These are phyloP conservation scores for Yponomeuta evonymella DNA, from an alignment of 2,888 invertebrate genomes.

Conservation along the genomic window DNA sequence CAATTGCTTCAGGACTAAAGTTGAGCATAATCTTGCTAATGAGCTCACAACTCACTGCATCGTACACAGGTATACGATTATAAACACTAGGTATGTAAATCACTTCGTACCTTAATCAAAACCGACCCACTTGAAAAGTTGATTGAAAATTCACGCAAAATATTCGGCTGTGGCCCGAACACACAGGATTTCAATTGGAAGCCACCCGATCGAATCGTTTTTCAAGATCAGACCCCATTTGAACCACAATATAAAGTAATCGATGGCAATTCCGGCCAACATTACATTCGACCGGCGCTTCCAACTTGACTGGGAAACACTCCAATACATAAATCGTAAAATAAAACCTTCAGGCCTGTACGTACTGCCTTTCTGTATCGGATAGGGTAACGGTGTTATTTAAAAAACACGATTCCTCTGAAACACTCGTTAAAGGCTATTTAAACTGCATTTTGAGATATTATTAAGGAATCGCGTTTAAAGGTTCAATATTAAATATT, in stretches of 20 bases:
- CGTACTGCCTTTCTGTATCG: too few relatives aligned
- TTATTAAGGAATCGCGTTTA: too few relatives aligned
- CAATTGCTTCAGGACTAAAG: neutral
- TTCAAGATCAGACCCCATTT: slow-evolving; percentile 52
- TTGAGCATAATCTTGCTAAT: neutral
- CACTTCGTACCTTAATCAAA: neutral
- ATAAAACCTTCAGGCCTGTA: neutral
- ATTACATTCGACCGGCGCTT: slow-evolving; percentile 34
- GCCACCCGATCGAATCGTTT: slow-evolving; percentile 45
- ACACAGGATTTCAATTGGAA: slow-evolving; percentile 32
- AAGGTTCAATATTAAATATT: too few relatives aligned
- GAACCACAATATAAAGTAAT: slow-evolving; percentile 54
- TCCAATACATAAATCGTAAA: neutral
- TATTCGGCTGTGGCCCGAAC: slow-evolving; percentile 21
- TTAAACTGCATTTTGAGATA: too few relatives aligned
- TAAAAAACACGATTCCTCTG: too few relatives aligned
- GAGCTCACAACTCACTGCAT: neutral
- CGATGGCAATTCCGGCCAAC: slow-evolving; percentile 36
- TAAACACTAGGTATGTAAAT: neutral
- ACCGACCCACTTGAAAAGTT: neutral
- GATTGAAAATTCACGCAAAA: neutral
- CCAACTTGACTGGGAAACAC: slow-evolving; percentile 10
- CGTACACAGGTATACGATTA: neutral
- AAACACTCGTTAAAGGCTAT: too few relatives aligned
- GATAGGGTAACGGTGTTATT: too few relatives aligned